A percentile compares a stretch with the other conserved stretches of the same genome.
phyloP scores from a whole-genome alignment of 1,140 invertebrate genomes.

The Papilio xuthus region DNA sequence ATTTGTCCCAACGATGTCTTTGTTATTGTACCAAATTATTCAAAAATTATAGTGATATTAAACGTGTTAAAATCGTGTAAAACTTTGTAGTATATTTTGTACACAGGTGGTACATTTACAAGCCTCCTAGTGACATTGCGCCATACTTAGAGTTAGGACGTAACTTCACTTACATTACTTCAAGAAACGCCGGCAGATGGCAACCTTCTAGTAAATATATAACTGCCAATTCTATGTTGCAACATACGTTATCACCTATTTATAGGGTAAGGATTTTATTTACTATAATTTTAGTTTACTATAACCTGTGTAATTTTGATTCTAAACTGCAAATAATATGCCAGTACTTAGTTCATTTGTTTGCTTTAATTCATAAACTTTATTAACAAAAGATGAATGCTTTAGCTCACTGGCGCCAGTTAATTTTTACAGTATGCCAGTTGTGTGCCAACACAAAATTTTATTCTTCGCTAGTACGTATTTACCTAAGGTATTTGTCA shows the following conservation, averaged over 20 bases:
- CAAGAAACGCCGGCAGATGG: conserved; percentile 37
- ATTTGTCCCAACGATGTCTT: too few relatives aligned
- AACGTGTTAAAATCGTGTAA: neutral
- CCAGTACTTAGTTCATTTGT: too few relatives aligned
- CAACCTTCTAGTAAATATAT: conserved; percentile 41
- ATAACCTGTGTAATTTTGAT: too few relatives aligned
- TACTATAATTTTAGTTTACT: neutral
- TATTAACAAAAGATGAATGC: too few relatives aligned
- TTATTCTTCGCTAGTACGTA: too few relatives aligned
- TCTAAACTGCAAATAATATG: too few relatives aligned
- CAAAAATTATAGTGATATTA: neutral
- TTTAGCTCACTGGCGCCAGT: too few relatives aligned
- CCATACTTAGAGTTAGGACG: conserved; percentile 40
- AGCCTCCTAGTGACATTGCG: conserved; percentile 48
- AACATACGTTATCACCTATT: conserved; percentile 52
- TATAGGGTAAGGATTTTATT: conserved; percentile 48
- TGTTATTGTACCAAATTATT: too few relatives aligned
- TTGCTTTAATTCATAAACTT: too few relatives aligned
- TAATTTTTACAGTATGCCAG: too few relatives aligned
- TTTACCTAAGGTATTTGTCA: too few relatives aligned
- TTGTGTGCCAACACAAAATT: too few relatives aligned
- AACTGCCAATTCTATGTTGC: conserved; percentile 49
- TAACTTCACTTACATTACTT: conserved; percentile 53
- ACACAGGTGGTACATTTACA: conserved; percentile 60
- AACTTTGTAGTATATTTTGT: conserved; percentile 21